Base-by-base conservation (phyloP, 2,888 invertebrate species). In the Timema podura region DNA sequence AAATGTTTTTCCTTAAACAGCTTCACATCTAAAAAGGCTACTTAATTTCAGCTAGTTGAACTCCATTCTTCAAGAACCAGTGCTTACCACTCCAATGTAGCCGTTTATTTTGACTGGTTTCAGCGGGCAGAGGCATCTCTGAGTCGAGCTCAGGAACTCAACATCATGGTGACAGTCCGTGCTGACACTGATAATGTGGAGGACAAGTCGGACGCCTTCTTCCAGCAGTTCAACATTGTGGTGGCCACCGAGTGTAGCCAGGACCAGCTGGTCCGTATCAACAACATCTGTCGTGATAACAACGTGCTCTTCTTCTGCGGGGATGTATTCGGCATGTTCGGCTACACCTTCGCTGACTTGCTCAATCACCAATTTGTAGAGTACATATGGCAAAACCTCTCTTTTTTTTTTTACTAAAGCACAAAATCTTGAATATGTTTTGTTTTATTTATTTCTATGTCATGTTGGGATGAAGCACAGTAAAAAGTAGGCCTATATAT, bases 261-360 rank as follows among this genome's bases (percentile, higher is more conserved):
- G 73, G 85, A 88, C 44, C 88, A 92, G 77, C 81, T 93, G 66
- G 82, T 90, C 68, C 88, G 89, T 73, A 87, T 97, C 49, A 91
- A 95, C 81, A 85, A 87, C 48, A 86, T 89, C 61, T 95, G 95
- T 77, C 86, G 91, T 11, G 85, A 89, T 68, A 85, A 87, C 68
- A 88, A 88, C 64, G 87, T 93, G 44, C 92, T 94, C 78, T 95
- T 98, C 78, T 91, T 95, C 76, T 90, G 91, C 75, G 94, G 94
- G 0, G 95, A 96, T 81, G 93, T 96, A 11, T 95, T 92, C 89
- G 98, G 98, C 61, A 91, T 90, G 83, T 92, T 92, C 82, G 98
- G 97, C 0, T 98, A 90, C 81, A 90, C 91, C 79, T 95, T 97
- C 80, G 88, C 92, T 13, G 97, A 98, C 83, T 87, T 30, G 30